Conservation (phyloP, 2,113 vertebrate genomes). For the Macrotus californicus region DNA sequence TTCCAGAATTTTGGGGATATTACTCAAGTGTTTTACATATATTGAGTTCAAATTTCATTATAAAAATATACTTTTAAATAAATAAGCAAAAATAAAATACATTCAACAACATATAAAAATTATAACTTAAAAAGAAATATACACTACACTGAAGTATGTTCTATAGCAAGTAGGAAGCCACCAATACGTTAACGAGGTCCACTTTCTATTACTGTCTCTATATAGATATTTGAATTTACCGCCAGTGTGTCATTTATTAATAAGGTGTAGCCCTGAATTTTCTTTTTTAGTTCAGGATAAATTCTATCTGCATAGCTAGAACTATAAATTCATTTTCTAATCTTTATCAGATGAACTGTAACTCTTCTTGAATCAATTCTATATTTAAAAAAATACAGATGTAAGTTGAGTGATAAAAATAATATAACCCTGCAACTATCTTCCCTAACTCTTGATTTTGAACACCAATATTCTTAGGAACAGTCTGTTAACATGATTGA, state of each 20-base stretch:
- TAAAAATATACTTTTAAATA: not conserved
- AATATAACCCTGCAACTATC: not conserved
- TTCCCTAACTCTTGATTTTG: not conserved
- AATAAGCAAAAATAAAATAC: not conserved
- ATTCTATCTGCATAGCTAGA: not conserved
- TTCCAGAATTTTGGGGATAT: not conserved
- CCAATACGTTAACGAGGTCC: not conserved
- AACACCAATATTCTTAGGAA: not conserved
- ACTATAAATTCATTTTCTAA: not conserved
- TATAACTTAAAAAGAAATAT: slow-evolving; percentile 10
- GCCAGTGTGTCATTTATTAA: not conserved
- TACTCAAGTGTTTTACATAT: not conserved
- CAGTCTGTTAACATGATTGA: not conserved
- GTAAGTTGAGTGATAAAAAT: not conserved
- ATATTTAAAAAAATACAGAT: not conserved
- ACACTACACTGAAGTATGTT: not conserved
- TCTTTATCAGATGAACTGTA: not conserved
- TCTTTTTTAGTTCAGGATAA: not conserved
- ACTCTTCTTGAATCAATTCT: not conserved
- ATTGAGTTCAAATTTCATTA: not conserved
- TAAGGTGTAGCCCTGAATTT: not conserved
- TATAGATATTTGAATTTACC: not conserved
- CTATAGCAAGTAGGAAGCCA: not conserved
- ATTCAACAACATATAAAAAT: not conserved
- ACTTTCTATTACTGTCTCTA: not conserved